phyloP scores from a whole-genome alignment of 2,113 vertebrate genomes.

The Clarias magur region DNA sequence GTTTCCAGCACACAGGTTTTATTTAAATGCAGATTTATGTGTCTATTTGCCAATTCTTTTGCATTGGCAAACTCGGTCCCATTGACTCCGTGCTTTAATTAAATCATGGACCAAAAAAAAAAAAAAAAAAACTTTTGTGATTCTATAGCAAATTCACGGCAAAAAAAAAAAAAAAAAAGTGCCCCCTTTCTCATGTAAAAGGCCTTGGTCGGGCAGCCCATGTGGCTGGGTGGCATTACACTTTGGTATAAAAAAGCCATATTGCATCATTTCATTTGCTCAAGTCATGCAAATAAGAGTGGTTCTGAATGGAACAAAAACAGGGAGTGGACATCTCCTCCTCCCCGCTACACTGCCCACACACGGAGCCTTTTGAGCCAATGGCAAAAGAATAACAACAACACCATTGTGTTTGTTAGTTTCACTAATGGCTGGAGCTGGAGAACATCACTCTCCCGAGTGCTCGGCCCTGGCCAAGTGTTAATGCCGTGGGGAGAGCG shows the following conservation, averaged over 20 bases:
- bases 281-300: slow-evolving; percentile 99
- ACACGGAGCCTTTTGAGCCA: slow-evolving; percentile 99
- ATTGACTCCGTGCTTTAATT: slow-evolving; percentile 15
- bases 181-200: slow-evolving; percentile 95
- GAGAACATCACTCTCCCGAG: slow-evolving; percentile 98
- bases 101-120: background rate
- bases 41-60: background rate
- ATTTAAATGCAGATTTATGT: background rate
- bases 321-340: slow-evolving; percentile 95
- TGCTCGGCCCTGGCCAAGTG: slow-evolving; percentile 92
- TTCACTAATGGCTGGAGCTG: slow-evolving; percentile 99
- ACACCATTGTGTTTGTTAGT: slow-evolving; percentile 99
- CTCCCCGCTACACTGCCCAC: slow-evolving; percentile 99
- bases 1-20: background rate
- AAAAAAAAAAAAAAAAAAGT: slow-evolving; percentile 71
- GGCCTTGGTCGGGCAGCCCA: slow-evolving; percentile 86
- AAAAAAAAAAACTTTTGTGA: slow-evolving; percentile 36
- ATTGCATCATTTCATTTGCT: slow-evolving; percentile 99
- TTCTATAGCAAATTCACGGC: slow-evolving; percentile 88
- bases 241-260: slow-evolving; percentile 99
- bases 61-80: background rate
- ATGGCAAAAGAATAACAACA: slow-evolving; percentile 99
- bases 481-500: slow-evolving; percentile 93
- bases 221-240: slow-evolving; percentile 98
- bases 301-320: slow-evolving; percentile 95